Conservation (phyloP, 2,113 vertebrate species). For the Mesembrinibis cayennensis region DNA sequence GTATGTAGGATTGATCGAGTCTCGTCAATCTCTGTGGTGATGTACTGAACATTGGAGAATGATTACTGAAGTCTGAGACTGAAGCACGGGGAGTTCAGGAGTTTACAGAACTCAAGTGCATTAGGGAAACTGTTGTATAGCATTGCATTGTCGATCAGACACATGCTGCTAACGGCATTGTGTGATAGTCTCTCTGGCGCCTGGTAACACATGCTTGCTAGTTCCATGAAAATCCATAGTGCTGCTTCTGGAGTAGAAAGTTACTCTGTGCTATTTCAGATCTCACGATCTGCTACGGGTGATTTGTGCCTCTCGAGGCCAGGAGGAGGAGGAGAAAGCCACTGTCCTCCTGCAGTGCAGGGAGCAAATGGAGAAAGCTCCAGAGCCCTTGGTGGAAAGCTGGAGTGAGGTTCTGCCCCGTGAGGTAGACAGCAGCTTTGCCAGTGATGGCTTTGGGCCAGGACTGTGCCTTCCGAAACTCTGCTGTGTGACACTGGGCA, state of each 20-base stretch:
- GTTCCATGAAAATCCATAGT: neutral
- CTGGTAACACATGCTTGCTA: neutral
- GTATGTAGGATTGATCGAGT: neutral
- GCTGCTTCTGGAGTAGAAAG: neutral
- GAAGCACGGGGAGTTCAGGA: neutral
- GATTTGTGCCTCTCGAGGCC: neutral
- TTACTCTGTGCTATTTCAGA: neutral
- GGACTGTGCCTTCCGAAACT: neutral
- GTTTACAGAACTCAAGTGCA: neutral
- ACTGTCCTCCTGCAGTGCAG: neutral
- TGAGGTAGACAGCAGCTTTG: neutral
- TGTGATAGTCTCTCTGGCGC: neutral
- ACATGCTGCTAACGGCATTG: neutral
- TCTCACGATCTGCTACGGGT: rapidly evolving
- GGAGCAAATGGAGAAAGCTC: neutral
- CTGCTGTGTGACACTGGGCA: rapidly evolving
- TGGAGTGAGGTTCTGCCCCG: neutral
- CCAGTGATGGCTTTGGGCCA: neutral
- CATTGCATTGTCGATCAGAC: rapidly evolving
- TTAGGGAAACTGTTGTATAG: neutral
- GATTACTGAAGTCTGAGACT: neutral
- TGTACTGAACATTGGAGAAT: neutral
- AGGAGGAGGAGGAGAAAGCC: neutral
- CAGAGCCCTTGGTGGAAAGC: neutral
- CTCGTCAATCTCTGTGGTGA: neutral